Evolutionary conservation across 2,888 invertebrate species (phyloP).

Genomic region (Belgica antarctica): DNA sequence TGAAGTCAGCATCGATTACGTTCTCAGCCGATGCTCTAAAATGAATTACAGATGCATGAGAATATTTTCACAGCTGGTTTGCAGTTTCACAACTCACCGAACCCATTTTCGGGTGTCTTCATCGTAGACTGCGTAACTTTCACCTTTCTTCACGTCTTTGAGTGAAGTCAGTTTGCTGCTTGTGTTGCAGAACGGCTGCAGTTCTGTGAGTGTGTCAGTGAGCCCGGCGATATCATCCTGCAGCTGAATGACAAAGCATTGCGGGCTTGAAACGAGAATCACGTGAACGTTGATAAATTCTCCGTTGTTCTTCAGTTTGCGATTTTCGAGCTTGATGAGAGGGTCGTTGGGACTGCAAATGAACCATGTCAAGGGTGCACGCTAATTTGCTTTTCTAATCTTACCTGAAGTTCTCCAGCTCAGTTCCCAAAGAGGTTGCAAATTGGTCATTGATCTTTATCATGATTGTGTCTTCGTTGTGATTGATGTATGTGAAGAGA

Average conservation of each 20-base stretch:
- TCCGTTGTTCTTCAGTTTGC: conserved; percentile 49
- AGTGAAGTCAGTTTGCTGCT: conserved; percentile 57
- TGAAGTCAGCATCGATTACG: conserved; percentile 58
- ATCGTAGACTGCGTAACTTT: conserved; percentile 68
- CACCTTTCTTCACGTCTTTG: conserved; percentile 59
- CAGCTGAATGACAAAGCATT: conserved; percentile 58
- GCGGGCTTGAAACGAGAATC: conserved; percentile 74
- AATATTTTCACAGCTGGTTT: conserved; percentile 45
- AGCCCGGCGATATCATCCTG: conserved; percentile 19
- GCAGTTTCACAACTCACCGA: conserved; percentile 58
- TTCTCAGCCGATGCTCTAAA: conserved; percentile 59
- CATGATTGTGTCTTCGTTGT: conserved; percentile 27
- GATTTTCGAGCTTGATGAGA: conserved; percentile 33
- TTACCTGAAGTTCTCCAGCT: conserved; percentile 21
- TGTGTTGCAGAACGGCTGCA: conserved; percentile 61
- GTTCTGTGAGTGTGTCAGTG: background rate
- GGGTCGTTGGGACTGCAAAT: conserved; percentile 27
- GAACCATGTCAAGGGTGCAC: background rate
- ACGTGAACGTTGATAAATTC: conserved; percentile 69
- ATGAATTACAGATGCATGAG: conserved; percentile 31
- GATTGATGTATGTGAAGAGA: conserved; percentile 25
- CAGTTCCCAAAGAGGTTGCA: conserved; percentile 16
- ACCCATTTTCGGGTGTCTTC: conserved; percentile 66
- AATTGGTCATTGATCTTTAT: conserved; percentile 38
- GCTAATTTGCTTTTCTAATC: background rate